phyloP scores from a whole-genome alignment of 2,888 invertebrate species.

The Pyrrhosoma nymphula region DNA sequence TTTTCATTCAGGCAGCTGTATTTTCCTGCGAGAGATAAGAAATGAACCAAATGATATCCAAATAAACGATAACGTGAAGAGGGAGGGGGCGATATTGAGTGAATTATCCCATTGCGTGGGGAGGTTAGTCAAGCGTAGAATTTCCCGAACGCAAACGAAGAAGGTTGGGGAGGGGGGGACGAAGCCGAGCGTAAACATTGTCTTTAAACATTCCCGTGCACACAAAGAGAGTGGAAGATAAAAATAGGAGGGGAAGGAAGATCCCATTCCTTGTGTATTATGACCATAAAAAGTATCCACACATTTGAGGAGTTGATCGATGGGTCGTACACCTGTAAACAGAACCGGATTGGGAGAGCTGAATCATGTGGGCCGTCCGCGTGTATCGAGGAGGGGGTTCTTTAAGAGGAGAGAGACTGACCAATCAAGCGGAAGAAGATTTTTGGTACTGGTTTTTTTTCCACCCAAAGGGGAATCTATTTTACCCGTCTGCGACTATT shows the following conservation, averaged over 20 bases:
- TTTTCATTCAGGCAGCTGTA: background rate
- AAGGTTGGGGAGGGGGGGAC: background rate
- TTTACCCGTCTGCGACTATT: background rate
- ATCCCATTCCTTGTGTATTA: background rate
- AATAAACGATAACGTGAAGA: background rate
- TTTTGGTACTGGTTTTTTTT: background rate
- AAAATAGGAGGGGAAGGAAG: background rate
- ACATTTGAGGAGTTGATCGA: background rate
- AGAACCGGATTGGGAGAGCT: background rate
- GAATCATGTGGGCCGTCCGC: background rate
- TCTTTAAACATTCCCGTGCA: background rate
- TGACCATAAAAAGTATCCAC: conserved; percentile 1
- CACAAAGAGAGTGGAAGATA: background rate
- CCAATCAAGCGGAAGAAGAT: background rate
- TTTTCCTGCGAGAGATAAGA: background rate
- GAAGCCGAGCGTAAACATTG: background rate
- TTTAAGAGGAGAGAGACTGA: background rate
- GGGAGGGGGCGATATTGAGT: background rate
- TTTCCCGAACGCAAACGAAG: background rate
- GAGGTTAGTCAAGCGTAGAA: background rate
- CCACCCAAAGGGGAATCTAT: background rate
- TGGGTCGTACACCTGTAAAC: conserved; percentile 19
- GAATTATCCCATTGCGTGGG: background rate
- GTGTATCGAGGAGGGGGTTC: too few relatives aligned
- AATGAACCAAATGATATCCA: background rate